A percentile compares a stretch with the other conserved stretches of the same genome.
Conservation (phyloP, 64 coral and sea anemone genomes). For the Anthopleura sola region DNA sequence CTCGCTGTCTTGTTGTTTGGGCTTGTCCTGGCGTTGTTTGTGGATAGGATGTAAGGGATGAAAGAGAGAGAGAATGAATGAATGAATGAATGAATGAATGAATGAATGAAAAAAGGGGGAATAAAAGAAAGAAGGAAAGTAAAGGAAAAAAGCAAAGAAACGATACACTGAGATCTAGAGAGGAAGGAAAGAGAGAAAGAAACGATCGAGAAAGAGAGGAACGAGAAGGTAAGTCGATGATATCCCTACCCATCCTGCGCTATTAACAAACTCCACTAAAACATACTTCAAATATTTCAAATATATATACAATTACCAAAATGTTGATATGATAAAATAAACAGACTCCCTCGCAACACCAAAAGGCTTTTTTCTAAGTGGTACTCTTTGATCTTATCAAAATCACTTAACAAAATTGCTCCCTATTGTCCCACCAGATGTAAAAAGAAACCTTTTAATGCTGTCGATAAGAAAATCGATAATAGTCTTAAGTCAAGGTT, state of each 20-base stretch:
- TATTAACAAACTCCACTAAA: background rate
- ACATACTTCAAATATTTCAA: background rate
- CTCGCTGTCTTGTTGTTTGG: background rate
- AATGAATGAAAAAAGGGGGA: too few species aligned
- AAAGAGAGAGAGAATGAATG: too few species aligned
- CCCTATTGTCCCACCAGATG: background rate
- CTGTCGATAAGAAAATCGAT: background rate
- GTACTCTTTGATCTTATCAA: background rate
- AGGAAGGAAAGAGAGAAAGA: background rate
- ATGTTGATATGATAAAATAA: background rate
- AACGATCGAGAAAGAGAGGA: background rate
- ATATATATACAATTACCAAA: background rate
- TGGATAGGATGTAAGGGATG: background rate
- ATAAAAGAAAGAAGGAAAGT: too few species aligned
- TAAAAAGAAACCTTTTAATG: background rate
- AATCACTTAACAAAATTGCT: background rate
- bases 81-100: too few species aligned
- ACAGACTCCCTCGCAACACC: background rate
- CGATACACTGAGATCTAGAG: too few species aligned
- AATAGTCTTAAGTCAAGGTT: background rate
- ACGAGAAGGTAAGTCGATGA: background rate
- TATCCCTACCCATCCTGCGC: background rate
- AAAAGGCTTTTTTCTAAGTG: background rate
- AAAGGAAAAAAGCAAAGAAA: too few species aligned
- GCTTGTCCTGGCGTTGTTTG: background rate